Percentiles rank a stretch among this genome's conserved stretches.
These are phyloP conservation scores for Andrena minutula DNA, from an alignment of 2,888 invertebrate genomes.

Conservation along the genomic window DNA sequence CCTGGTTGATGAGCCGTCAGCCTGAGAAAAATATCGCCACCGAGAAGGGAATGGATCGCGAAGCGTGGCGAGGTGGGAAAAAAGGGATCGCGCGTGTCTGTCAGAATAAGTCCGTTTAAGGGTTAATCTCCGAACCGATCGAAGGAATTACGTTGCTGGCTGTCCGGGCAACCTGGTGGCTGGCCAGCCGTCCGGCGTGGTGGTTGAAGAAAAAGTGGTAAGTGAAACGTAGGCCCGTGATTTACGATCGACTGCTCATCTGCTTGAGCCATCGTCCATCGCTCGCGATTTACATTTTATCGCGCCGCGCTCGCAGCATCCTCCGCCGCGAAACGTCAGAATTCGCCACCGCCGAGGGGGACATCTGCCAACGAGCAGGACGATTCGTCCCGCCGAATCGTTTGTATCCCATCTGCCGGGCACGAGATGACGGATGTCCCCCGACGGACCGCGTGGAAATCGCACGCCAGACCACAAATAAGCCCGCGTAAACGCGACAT, in stretches of 20 bases:
- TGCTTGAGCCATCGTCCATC: slow-evolving; percentile 31
- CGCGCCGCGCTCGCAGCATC: background rate
- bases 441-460: slow-evolving; percentile 54
- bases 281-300: slow-evolving; percentile 53
- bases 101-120: slow-evolving; percentile 61
- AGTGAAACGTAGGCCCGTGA: slow-evolving; percentile 54
- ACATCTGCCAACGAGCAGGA: slow-evolving; percentile 71
- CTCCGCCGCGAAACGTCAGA: slow-evolving; percentile 20
- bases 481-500: slow-evolving; percentile 26
- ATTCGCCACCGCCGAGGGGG: slow-evolving; percentile 59
- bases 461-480: background rate
- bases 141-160: slow-evolving; percentile 50
- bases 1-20: slow-evolving; percentile 42
- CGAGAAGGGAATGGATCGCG: slow-evolving; percentile 57
- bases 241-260: slow-evolving; percentile 52
- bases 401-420: slow-evolving; percentile 75
- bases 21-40: slow-evolving; percentile 24
- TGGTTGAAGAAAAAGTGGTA: slow-evolving; percentile 37
- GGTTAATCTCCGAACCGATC: slow-evolving; percentile 57
- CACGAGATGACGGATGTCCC: slow-evolving; percentile 77
- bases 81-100: slow-evolving; percentile 54
- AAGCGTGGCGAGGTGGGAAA: slow-evolving; percentile 36
- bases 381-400: slow-evolving; percentile 71
- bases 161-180: slow-evolving; percentile 26
- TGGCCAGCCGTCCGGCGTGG: background rate